These are phyloP conservation scores for Eupithecia dodoneata DNA, from an alignment of 2,888 invertebrate genomes.

Conservation along the genomic window DNA sequence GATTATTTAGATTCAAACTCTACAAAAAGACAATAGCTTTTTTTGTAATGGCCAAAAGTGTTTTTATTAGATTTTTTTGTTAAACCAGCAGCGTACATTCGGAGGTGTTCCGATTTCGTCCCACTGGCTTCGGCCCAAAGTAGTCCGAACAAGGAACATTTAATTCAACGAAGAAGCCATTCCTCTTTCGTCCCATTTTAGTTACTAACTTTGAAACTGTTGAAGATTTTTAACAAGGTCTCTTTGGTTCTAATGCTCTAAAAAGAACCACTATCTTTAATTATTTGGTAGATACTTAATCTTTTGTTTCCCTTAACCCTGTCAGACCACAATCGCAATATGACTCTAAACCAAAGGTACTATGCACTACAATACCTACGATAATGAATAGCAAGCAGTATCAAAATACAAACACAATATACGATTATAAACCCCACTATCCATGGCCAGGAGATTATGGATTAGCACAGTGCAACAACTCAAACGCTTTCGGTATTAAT, in stretches of 20 bases:
- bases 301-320: not conserved
- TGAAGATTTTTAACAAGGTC: not conserved
- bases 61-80: not conserved
- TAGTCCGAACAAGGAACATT: too few relatives aligned
- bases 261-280: not conserved
- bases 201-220: not conserved
- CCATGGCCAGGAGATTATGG: slow-evolving; percentile 66
- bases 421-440: slow-evolving; percentile 62
- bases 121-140: too few relatives aligned
- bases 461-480: slow-evolving; percentile 65
- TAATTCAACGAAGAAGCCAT: too few relatives aligned
- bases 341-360: not conserved
- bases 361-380: not conserved
- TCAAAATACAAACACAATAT: slow-evolving; percentile 57
- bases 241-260: not conserved
- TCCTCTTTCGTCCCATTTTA: too few relatives aligned
- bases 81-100: not conserved
- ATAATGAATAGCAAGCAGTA: slow-evolving; percentile 32
- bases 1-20: not conserved
- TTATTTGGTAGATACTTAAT: not conserved
- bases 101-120: too few relatives aligned
- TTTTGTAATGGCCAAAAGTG: not conserved
- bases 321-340: not conserved
- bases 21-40: not conserved
- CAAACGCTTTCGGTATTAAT: slow-evolving; percentile 62